Conservation (phyloP, 2,888 invertebrate genomes). For the Epirrhoe tristata region DNA sequence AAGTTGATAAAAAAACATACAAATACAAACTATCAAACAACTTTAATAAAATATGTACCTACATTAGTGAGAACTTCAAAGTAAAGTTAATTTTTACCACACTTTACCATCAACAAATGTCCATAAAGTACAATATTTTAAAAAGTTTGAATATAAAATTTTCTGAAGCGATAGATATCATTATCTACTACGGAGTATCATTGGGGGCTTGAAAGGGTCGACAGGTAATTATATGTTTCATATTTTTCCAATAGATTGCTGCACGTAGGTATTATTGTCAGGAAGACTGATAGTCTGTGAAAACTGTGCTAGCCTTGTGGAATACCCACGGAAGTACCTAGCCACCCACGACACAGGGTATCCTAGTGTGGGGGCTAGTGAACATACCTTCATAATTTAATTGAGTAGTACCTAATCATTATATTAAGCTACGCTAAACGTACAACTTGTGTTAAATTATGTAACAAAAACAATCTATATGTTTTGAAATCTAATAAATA, state of each 20-base stretch:
- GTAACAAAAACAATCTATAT: no score
- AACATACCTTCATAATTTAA: no score
- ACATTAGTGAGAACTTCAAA: not conserved
- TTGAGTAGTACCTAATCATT: no score
- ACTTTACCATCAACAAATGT: not conserved
- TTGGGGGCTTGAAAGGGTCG: slow-evolving; percentile 46
- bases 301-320: no score
- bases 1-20: no score
- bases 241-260: slow-evolving; percentile 33
- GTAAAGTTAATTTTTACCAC: slow-evolving; percentile 1
- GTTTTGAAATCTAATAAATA: no score
- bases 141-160: slow-evolving; percentile 32
- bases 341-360: no score
- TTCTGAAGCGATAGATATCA: slow-evolving; percentile 29
- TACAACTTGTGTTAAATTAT: no score
- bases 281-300: not conserved
- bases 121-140: slow-evolving; percentile 19
- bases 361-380: no score
- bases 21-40: not conserved
- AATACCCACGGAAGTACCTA: no score
- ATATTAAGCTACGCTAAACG: no score
- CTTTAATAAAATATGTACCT: not conserved
- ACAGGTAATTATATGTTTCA: slow-evolving; percentile 55
- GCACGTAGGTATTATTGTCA: slow-evolving; percentile 10
- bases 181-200: slow-evolving; percentile 48